Base-by-base conservation (phyloP, 1,140 invertebrate species). In the Tyrophagus putrescentiae region DNA sequence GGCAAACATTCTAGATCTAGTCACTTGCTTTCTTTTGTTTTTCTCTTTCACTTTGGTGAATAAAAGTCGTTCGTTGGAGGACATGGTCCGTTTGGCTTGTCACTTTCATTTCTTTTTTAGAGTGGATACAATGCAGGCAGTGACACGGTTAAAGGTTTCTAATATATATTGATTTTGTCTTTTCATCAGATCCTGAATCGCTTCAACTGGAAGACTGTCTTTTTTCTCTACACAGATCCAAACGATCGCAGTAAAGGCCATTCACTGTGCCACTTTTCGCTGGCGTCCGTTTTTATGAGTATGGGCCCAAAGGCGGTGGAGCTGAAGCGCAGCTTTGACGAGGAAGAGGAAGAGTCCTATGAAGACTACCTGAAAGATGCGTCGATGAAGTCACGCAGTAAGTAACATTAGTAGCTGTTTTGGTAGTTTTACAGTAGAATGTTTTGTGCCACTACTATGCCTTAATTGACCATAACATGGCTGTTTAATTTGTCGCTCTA, bases 301-400 rank as follows among this genome's bases (percentile, higher is more conserved):
- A 72, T 84, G 16, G 79, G 79, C 63, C 61, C 32, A 33, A 65
- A 23, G 59, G 72, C 73, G 29, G 75, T 70, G n/a, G 74, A 77
- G 1, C 71, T 72, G 61, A 72, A 83, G 65, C 75, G 76, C 65
- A 78, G 76, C 64, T 84, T 84, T 70, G 80, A 85, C 62, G 76
- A 82, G 5, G 67, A 65, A 2, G 57, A 60, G 0, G 62, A 64
- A 25, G 65, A 65, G 57, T 77, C 80, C 60, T 81, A 82, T 65
- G 77, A 74, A 61, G 71, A 78, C n/a, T 71, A 84, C 36, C 75
- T 87, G 13, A 72, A 69, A 41, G 79, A 79, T 60, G 72, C 85
- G 21, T 79, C 83, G 7, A 74, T 79, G 65, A 76, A 76, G 3
- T 78, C 83, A 27, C 79, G 85, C 78, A 85, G 86, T 88, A 80